Conservation (phyloP, 2,113 vertebrate genomes). For the Glaucidium brasilianum region DNA sequence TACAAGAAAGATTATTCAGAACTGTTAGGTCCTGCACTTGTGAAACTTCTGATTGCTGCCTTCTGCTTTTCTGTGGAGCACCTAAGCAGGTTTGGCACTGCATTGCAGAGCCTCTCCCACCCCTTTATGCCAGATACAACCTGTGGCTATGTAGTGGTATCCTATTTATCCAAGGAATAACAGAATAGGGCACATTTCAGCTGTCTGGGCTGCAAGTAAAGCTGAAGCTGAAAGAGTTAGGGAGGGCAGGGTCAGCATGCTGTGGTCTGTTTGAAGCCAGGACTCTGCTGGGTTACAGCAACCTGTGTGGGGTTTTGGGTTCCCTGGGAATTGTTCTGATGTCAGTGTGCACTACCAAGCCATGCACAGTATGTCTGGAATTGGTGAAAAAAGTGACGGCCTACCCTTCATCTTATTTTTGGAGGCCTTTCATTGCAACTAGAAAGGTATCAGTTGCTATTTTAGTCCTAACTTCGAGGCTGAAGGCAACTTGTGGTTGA, state of each 20-base stretch:
- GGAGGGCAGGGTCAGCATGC: not conserved
- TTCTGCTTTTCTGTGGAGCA: not conserved
- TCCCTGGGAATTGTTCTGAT: not conserved
- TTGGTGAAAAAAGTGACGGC: not conserved
- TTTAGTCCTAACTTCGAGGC: not conserved
- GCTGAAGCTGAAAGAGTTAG: not conserved
- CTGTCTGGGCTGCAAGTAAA: not conserved
- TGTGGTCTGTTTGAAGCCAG: not conserved
- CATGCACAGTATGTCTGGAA: not conserved
- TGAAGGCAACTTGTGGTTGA: not conserved
- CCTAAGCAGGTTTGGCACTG: not conserved
- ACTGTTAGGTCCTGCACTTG: not conserved
- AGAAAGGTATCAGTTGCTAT: not conserved
- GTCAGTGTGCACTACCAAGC: not conserved
- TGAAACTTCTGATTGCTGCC: not conserved
- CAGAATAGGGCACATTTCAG: not conserved
- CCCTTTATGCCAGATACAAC: rapidly evolving
- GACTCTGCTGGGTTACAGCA: not conserved
- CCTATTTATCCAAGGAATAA: not conserved
- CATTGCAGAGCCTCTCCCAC: not conserved
- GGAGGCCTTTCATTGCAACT: not conserved
- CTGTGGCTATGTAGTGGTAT: not conserved
- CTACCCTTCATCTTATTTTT: not conserved
- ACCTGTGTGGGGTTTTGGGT: not conserved
- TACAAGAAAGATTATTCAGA: not conserved